A percentile compares a stretch with the other conserved stretches of the same genome.
Conservation (phyloP, 2,113 vertebrate genomes). For the Accipiter cooperii region DNA sequence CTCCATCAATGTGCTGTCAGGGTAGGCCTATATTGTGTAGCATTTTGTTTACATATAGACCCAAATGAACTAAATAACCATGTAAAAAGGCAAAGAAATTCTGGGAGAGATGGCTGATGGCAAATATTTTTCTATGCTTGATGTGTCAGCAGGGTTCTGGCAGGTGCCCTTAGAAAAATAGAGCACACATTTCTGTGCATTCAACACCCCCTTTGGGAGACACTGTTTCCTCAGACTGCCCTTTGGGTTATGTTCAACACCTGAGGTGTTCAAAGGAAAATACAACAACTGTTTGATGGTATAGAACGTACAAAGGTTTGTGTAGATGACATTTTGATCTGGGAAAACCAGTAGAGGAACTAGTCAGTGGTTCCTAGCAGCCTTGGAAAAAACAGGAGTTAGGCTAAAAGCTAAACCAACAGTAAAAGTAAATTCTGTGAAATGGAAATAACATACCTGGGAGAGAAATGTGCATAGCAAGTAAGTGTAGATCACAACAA, state of each 20-base stretch:
- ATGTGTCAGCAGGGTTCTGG: conserved; percentile 29
- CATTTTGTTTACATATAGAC: background rate
- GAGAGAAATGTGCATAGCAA: background rate
- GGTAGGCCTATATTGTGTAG: background rate
- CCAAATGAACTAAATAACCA: background rate
- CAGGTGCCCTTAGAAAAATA: conserved; percentile 50
- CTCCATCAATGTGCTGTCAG: background rate
- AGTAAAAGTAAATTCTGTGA: background rate
- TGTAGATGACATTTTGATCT: background rate
- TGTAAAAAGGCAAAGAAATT: background rate
- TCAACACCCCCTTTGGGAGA: conserved; percentile 10
- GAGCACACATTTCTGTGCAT: background rate
- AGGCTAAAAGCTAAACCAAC: background rate
- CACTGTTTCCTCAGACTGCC: background rate
- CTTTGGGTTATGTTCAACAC: conserved; percentile 14
- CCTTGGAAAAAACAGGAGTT: background rate
- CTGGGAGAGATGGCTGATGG: background rate
- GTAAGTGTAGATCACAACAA: background rate
- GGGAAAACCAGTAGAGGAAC: background rate
- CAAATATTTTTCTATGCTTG: conserved; percentile 42
- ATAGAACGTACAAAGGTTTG: background rate
- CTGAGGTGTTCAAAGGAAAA: background rate
- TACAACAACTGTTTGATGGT: background rate
- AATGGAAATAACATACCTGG: background rate
- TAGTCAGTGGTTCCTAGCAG: background rate